These are phyloP conservation scores for Exephanes ischioxanthus DNA, from an alignment of 2,888 invertebrate species.

Conservation along the genomic window DNA sequence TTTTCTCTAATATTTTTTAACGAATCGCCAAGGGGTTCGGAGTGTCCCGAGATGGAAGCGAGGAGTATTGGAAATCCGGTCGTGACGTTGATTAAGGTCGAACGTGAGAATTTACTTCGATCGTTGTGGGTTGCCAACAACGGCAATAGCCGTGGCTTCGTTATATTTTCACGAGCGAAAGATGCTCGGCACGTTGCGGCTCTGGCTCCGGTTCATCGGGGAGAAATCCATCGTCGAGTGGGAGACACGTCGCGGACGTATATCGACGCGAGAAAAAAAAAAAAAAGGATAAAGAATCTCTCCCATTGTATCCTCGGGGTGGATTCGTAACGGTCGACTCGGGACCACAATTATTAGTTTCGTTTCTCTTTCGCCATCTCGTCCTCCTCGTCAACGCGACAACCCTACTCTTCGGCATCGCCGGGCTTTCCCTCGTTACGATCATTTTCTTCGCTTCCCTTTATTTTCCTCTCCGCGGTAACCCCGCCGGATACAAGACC, in stretches of 20 bases:
- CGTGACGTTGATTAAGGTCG: slow-evolving; percentile 16
- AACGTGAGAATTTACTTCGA: slow-evolving; percentile 34
- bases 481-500: no score
- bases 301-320: slow-evolving; percentile 22
- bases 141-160: slow-evolving; percentile 22
- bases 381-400: slow-evolving; percentile 35
- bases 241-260: slow-evolving; percentile 27
- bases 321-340: slow-evolving; percentile 46
- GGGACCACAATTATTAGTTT: slow-evolving; percentile 79
- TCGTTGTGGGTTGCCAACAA: slow-evolving; percentile 8
- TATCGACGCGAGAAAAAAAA: slow-evolving; percentile 25
- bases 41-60: neutral
- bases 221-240: slow-evolving; percentile 17
- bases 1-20: slow-evolving; percentile 1
- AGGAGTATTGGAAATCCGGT: slow-evolving; percentile 16
- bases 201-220: slow-evolving; percentile 24
- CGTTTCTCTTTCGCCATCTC: slow-evolving; percentile 74
- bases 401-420: neutral
- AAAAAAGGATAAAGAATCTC: slow-evolving; percentile 32
- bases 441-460: slow-evolving; percentile 1
- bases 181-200: slow-evolving; percentile 37
- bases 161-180: slow-evolving; percentile 52
- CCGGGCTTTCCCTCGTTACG: slow-evolving; percentile 32
- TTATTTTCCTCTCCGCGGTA: neutral
- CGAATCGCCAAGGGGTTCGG: neutral